Conservation (phyloP, 2,113 vertebrate genomes). For the Myotis davidii region DNA sequence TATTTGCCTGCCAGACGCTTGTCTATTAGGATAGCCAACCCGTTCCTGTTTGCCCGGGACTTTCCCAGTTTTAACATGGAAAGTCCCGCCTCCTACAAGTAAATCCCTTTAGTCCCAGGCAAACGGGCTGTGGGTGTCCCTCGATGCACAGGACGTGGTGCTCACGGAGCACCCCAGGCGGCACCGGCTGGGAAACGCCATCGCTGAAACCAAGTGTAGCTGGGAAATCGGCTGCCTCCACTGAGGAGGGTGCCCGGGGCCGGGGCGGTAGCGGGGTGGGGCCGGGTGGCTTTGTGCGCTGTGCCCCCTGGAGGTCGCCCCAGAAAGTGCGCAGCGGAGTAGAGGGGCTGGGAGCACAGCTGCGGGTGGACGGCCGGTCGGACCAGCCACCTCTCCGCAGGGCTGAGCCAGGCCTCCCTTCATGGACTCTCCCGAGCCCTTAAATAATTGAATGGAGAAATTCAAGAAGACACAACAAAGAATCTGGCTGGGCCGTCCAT, state of each 20-base stretch:
- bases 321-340: neutral
- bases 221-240: neutral
- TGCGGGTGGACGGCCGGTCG: neutral
- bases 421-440: neutral
- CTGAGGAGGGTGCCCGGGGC: neutral
- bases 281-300: neutral
- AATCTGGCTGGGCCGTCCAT: neutral
- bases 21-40: neutral
- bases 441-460: neutral
- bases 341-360: neutral
- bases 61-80: neutral
- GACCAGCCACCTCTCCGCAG: fast-evolving
- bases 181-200: neutral
- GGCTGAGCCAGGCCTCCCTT: neutral
- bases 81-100: fast-evolving
- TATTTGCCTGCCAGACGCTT: neutral
- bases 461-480: neutral
- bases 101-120: neutral
- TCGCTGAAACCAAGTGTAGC: neutral
- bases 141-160: fast-evolving
- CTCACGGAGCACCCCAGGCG: neutral
- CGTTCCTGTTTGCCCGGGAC: neutral
- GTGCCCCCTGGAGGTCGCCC: neutral
- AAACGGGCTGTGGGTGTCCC: neutral
- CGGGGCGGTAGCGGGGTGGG: neutral